phyloP scores from a whole-genome alignment of 2,888 invertebrate genomes.

The Hololepta plana region DNA sequence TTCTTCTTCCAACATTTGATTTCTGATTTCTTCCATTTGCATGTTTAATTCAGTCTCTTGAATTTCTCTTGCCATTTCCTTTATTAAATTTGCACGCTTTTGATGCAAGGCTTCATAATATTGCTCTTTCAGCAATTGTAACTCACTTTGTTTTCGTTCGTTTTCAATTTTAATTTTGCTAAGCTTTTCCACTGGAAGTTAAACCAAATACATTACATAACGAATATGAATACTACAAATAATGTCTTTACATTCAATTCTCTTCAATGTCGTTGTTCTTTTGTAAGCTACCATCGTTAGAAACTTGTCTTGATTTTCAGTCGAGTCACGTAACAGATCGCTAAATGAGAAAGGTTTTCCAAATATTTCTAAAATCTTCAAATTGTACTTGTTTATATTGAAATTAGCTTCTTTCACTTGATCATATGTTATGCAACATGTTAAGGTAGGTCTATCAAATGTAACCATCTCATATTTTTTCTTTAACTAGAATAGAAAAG shows the following conservation, averaged over 20 bases:
- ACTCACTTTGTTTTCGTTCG: conserved; percentile 18
- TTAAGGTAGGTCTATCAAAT: conserved; percentile 16
- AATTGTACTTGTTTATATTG: conserved; percentile 19
- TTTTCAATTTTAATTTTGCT: conserved; percentile 15
- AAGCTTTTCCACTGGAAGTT: conserved; percentile 21
- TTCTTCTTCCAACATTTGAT: conserved; percentile 22
- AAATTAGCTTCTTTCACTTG: conserved; percentile 17
- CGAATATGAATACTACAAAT: conserved; percentile 2
- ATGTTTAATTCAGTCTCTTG: conserved; percentile 16
- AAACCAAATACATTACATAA: conserved; percentile 2
- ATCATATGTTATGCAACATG: conserved; percentile 22
- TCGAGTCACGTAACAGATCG: conserved; percentile 13
- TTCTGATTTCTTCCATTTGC: conserved; percentile 17
- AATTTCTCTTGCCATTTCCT: conserved; percentile 20
- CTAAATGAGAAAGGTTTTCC: conserved; percentile 19
- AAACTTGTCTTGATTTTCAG: conserved; percentile 15
- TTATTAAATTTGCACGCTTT: conserved; percentile 17
- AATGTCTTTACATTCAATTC: conserved; percentile 21
- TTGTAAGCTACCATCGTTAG: conserved; percentile 20
- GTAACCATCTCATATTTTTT: conserved; percentile 4
- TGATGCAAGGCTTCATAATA: conserved; percentile 18
- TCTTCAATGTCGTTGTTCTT: conserved; percentile 18
- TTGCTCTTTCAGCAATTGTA: conserved; percentile 18
- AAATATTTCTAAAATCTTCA: conserved; percentile 19
- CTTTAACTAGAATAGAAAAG: too few species aligned